These are phyloP conservation scores for Scolopax mira DNA, from an alignment of 2,113 vertebrate genomes.

Conservation along the genomic window DNA sequence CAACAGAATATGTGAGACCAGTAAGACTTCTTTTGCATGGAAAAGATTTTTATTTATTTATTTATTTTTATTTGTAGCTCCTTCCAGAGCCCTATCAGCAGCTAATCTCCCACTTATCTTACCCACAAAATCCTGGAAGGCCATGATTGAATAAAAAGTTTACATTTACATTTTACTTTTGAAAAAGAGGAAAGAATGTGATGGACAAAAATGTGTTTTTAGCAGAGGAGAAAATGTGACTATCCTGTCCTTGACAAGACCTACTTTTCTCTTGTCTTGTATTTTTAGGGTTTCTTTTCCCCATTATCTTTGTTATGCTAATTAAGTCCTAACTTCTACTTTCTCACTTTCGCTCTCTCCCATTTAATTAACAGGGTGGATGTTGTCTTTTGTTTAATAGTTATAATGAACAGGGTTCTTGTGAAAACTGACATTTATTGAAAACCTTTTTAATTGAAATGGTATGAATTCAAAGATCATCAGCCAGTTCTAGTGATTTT, in stretches of 20 bases:
- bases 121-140: not conserved
- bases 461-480: not conserved
- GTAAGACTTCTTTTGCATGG: not conserved
- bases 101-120: not conserved
- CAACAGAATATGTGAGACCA: not conserved
- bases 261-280: not conserved
- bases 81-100: not conserved
- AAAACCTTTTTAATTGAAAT: conserved; percentile 35
- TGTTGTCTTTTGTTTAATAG: not conserved
- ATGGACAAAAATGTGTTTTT: not conserved
- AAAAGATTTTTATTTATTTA: not conserved
- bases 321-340: not conserved
- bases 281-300: not conserved
- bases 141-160: not conserved
- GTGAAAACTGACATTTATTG: not conserved
- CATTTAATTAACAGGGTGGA: conserved; percentile 8
- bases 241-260: not conserved
- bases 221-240: not conserved
- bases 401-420: not conserved
- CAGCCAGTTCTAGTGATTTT: conserved; percentile 6
- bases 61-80: not conserved
- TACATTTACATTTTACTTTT: not conserved
- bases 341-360: not conserved
- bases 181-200: not conserved
- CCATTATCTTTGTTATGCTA: not conserved